Evolutionary conservation across 2,113 vertebrate species (phyloP).

Genomic region (Prietella phreatophila): DNA sequence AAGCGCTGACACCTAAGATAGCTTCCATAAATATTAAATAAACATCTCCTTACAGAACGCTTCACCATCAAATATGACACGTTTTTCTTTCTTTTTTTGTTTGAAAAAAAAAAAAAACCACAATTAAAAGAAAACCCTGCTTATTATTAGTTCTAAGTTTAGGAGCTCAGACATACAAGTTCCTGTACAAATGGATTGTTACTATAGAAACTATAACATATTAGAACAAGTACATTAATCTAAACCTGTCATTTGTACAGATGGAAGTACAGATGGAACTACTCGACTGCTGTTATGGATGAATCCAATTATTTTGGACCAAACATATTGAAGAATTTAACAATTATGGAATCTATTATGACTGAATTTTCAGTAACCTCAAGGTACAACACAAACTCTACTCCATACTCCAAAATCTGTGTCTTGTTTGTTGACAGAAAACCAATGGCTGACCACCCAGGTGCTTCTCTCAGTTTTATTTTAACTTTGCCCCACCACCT

Average conservation of each 20-base stretch:
- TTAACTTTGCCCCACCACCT: conserved; percentile 28
- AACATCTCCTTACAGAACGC: not conserved
- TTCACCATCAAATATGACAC: not conserved
- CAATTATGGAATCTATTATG: not conserved
- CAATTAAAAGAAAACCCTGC: not conserved
- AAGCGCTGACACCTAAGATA: not conserved
- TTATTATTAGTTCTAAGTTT: not conserved
- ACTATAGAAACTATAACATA: not conserved
- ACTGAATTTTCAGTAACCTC: not conserved
- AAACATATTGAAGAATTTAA: not conserved
- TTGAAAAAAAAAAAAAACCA: too few relatives aligned
- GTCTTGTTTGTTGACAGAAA: not conserved
- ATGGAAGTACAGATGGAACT: not conserved
- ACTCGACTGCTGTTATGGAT: not conserved
- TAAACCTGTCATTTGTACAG: not conserved
- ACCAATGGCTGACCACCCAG: conserved; percentile 17
- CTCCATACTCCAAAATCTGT: not conserved
- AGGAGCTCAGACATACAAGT: not conserved
- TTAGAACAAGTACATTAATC: not conserved
- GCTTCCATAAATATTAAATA: not conserved
- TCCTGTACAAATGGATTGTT: not conserved
- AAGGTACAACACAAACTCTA: not conserved
- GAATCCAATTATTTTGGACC: not conserved
- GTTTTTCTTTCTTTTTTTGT: not conserved
- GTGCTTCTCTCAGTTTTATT: conserved; percentile 39